phyloP scores from a whole-genome alignment of 30 jellyfish, hydroid and myxozoan species.

The Aurelia coerulea region DNA sequence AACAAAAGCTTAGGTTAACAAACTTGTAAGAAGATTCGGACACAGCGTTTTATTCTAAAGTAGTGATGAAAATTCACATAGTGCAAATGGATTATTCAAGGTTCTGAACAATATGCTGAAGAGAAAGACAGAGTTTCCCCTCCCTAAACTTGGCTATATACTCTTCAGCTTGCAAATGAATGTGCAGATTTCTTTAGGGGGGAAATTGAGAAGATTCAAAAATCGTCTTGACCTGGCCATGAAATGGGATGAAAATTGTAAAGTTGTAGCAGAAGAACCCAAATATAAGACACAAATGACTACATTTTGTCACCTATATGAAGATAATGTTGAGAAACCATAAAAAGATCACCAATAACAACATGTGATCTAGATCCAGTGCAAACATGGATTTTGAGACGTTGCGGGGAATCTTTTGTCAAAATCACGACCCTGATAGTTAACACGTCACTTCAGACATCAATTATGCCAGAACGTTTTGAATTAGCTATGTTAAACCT shows the following conservation, averaged over 20 bases:
- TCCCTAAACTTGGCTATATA: background rate
- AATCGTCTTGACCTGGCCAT: constrained; percentile 30
- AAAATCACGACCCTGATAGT: constrained; percentile 19
- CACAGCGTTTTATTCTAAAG: constrained; percentile 3
- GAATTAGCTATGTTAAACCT: constrained; percentile 39
- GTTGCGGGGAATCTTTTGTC: constrained; percentile 21
- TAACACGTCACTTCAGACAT: constrained; percentile 26
- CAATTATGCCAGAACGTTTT: constrained; percentile 37
- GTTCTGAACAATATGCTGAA: background rate
- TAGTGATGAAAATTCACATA: constrained; percentile 5
- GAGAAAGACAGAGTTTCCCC: constrained; percentile 35
- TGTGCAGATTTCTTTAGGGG: constrained; percentile 32
- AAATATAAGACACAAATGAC: constrained; percentile 22
- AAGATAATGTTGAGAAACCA: constrained; percentile 23
- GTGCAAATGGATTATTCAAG: background rate
- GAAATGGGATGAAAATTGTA: constrained; percentile 10
- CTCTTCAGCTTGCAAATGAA: constrained; percentile 44
- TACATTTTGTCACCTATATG: constrained; percentile 10
- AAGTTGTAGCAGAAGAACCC: constrained; percentile 45
- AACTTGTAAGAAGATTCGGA: constrained; percentile 17
- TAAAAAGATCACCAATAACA: constrained; percentile 32
- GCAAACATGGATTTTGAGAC: constrained; percentile 29
- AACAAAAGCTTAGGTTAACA: constrained; percentile 27
- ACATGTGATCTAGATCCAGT: constrained; percentile 43
- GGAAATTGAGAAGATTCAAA: constrained; percentile 13